Conservation (phyloP, 2,797 vertebrate genomes). For the Allobates femoralis region DNA sequence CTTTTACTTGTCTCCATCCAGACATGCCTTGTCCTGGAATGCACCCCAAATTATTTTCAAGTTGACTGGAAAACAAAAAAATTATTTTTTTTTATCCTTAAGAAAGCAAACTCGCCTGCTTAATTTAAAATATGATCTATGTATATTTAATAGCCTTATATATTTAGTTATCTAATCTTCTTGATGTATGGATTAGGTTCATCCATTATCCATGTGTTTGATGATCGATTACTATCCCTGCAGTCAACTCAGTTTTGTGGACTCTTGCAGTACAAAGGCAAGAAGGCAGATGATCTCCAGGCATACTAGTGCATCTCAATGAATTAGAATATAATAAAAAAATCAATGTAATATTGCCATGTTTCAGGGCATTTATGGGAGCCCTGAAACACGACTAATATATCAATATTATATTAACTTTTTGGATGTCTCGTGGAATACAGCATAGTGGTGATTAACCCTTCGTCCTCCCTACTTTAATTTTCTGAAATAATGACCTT, state of each 20-base stretch:
- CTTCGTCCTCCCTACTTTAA: too few relatives aligned
- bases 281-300: neutral
- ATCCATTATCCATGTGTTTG: neutral
- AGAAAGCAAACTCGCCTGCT: neutral
- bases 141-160: neutral
- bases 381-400: too few relatives aligned
- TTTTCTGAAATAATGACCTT: too few relatives aligned
- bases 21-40: conserved; percentile 4
- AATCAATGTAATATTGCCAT: too few relatives aligned
- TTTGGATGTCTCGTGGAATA: too few relatives aligned
- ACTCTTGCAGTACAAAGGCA: neutral
- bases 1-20: conserved; percentile 11
- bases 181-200: neutral
- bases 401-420: too few relatives aligned
- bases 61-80: neutral
- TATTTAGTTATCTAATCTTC: neutral
- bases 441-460: too few relatives aligned
- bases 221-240: neutral
- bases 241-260: neutral
- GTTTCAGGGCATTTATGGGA: too few relatives aligned
- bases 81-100: neutral
- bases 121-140: neutral
- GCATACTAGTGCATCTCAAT: too few relatives aligned
- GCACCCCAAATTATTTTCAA: neutral
- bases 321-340: too few relatives aligned